phyloP scores from a whole-genome alignment of 1,140 invertebrate species.

The Helicoverpa zea region DNA sequence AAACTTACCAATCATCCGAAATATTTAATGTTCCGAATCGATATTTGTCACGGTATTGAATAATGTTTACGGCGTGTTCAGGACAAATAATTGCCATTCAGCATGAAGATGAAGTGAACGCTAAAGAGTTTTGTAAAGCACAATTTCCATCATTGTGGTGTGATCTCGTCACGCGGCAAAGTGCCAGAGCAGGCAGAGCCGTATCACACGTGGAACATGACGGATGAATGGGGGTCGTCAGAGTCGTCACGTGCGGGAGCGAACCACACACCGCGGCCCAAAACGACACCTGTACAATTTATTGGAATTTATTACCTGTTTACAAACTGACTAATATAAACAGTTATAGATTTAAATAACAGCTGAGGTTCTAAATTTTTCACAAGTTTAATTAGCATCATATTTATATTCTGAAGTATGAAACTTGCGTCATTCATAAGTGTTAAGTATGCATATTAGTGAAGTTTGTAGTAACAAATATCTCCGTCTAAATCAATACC shows the following conservation, averaged over 20 bases:
- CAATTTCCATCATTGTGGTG: slow-evolving; percentile 58
- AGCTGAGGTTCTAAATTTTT: too few species aligned
- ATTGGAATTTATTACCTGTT: slow-evolving; percentile 16
- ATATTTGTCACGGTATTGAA: slow-evolving; percentile 8
- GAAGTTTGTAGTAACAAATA: slow-evolving; percentile 29
- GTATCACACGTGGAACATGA: slow-evolving; percentile 76
- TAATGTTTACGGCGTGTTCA: background rate
- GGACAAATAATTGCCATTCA: slow-evolving; percentile 29
- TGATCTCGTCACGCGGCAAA: slow-evolving; percentile 74
- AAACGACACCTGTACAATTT: slow-evolving; percentile 37
- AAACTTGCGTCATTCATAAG: background rate
- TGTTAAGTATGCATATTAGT: slow-evolving; percentile 22
- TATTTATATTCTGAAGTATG: background rate
- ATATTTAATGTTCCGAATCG: background rate
- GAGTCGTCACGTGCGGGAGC: slow-evolving; percentile 67
- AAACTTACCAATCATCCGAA: slow-evolving; percentile 19
- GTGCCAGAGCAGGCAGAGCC: slow-evolving; percentile 74
- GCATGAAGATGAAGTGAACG: slow-evolving; percentile 29
- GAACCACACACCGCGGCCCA: slow-evolving; percentile 33
- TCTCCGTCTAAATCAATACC: slow-evolving; percentile 24
- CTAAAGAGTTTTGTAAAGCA: slow-evolving; percentile 42
- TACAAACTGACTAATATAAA: background rate
- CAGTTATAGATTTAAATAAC: background rate
- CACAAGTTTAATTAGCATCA: too few species aligned
- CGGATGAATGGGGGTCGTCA: slow-evolving; percentile 78